These are phyloP conservation scores for Bombus polaris DNA, from an alignment of 1,140 invertebrate genomes.

Conservation along the genomic window DNA sequence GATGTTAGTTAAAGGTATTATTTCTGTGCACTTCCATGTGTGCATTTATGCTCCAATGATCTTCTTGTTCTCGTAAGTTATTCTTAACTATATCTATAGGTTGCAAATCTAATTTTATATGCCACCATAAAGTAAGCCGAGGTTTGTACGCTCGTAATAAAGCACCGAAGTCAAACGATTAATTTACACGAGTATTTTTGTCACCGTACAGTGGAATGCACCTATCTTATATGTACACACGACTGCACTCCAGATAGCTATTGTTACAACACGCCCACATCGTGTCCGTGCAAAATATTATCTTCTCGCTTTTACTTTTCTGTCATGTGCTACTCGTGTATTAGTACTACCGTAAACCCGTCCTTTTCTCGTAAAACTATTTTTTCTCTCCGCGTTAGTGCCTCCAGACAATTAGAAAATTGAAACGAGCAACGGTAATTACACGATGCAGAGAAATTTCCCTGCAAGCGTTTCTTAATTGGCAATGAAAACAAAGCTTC, in stretches of 20 bases:
- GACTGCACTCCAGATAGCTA: neutral
- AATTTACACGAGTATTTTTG: constrained; percentile 7
- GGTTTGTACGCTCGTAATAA: neutral
- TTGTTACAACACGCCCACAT: constrained; percentile 46
- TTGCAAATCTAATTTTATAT: neutral
- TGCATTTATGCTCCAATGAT: no score
- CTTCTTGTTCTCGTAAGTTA: neutral
- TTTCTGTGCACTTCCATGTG: no score
- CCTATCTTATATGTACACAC: neutral
- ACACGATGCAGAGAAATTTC: neutral
- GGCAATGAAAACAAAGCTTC: neutral
- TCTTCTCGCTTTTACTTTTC: constrained; percentile 25
- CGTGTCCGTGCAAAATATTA: constrained; percentile 14
- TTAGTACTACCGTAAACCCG: neutral
- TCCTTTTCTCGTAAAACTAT: neutral
- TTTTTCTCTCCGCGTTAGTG: neutral
- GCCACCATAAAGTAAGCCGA: neutral
- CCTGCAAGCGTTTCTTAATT: neutral
- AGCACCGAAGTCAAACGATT: neutral
- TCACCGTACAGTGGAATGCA: constrained; percentile 29
- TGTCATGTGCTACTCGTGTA: neutral
- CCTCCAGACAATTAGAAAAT: constrained; percentile 1
- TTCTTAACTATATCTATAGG: neutral
- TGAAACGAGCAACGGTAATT: neutral
- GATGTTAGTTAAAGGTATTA: neutral